Evolutionary conservation across 2,888 invertebrate species (phyloP).

Genomic region (Perizoma affinitatum): DNA sequence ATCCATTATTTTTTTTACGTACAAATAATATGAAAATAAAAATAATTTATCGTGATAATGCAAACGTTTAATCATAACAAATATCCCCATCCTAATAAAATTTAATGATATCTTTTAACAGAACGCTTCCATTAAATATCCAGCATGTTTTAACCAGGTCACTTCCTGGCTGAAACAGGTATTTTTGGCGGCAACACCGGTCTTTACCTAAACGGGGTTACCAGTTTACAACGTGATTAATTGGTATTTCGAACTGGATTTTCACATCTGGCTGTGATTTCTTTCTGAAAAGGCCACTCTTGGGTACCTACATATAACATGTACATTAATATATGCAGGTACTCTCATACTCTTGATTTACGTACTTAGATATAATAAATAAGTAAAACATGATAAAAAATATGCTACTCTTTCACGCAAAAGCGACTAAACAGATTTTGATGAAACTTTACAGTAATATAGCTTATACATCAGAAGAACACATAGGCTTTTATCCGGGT

Average conservation of each 20-base stretch:
- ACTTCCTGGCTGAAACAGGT: constrained; percentile 42
- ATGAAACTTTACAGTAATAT: no score
- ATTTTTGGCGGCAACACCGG: constrained; percentile 35
- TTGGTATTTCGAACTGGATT: constrained; percentile 28
- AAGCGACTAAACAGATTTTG: no score
- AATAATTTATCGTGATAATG: background rate
- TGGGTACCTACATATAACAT: no score
- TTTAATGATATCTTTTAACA: constrained; percentile 20
- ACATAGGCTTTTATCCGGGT: no score
- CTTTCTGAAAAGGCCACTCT: no score
- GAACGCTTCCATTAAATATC: constrained; percentile 29
- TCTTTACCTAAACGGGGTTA: constrained; percentile 40
- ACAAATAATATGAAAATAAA: background rate
- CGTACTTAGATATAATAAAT: no score
- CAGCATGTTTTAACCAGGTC: constrained; percentile 42
- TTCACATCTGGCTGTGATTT: constrained; percentile 12
- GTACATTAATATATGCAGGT: no score
- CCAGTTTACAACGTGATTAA: constrained; percentile 36
- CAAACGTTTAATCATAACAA: background rate
- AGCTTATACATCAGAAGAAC: no score
- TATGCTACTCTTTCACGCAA: no score
- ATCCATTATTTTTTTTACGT: background rate
- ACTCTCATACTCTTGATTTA: no score
- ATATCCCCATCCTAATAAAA: constrained; percentile 2
- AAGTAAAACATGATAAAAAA: no score